Evolutionary conservation across 2,797 vertebrate species (phyloP), one percentile per base, ranked within the genome.

Genomic region (Eulemur albifrons): DNA sequence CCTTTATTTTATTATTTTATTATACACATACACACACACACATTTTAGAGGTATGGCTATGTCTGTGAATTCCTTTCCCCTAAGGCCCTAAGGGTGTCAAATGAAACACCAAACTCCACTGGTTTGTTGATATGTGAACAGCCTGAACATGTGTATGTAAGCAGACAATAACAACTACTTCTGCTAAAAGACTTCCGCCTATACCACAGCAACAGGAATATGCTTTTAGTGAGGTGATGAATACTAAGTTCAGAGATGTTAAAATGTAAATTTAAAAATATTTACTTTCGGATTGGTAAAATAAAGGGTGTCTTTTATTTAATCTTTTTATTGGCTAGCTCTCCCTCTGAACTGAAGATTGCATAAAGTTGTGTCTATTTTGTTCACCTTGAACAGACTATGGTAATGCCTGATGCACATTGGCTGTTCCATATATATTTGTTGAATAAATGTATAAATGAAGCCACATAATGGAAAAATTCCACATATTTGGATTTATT

Each of bases 131-230:
- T 3, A 7, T 76, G 17, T 45, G 11, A 54, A 63, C 5, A n/a
- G 20, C 7, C 13, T 3, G 0, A 83, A 13, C 2, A 23, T 8
- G 8, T 40, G 5, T 35, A n/a, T 1, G 1, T 1, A 77, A 45
- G 8, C 10, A 50, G 7, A 83, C 3, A 7, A 32, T 38, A 12
- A 8, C 50, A 79, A 45, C 45, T 63, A 17, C 18, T 75, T 83
- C 54, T 27, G 43, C 5, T 69, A 35, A 45, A 87, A 93, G 57
- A 17, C 1, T 40, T 11, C 4, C 67, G 3, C 12, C 15, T 61
- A 4, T 3, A 32, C 4, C 3, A 15, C 12, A 25, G 20, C 12
- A 84, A 65, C 6, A 72, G 25, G 86, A 75, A 59, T 15, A 14
- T 12, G 10, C 20, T 50, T 15, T 67, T 92, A 79, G 50, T 70